Base-by-base conservation (phyloP, 2,113 vertebrate species). In the Damaliscus lunatus region DNA sequence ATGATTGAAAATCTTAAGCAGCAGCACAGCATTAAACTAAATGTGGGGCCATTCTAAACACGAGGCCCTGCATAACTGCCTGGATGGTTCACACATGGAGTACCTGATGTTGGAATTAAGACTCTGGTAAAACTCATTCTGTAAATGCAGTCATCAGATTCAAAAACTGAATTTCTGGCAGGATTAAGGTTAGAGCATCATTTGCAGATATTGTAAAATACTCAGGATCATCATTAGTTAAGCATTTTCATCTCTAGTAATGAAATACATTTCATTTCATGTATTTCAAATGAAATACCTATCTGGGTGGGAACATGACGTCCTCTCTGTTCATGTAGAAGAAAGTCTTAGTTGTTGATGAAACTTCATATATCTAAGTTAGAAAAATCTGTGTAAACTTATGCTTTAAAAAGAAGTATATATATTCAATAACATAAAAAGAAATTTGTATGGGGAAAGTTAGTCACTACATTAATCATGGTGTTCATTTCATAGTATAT, bases 341-440 rank as follows among this genome's bases (percentile, higher is more conserved):
- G 64, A 80, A 90, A 50, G 14, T 29, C n/a, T 86, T 43, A 48
- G 67, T 60, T 12, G 2, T 31, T 23, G 71, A 78, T 52, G 64
- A 84, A 88, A 86, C 11, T 17, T 55, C 13, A 0, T 31, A 64
- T 82, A 27, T 48, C 85, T 91, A 46, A 62, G 21, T 31, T n/a
- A 82, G 67, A 91, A 96, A 89, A 90, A 82, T 29, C 36, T 55
- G 17, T 50, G 31, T 53, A 43, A 83, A 94, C n/a, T 40, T 21
- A 43, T 16, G 6, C 12, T 23, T 93, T 67, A 71, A 64, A 94
- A 84, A 91, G 19, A 90, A 80, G 19, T 55, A 55, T 55, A 12
- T 50, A 13, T n/a, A 53, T 83, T 83, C 50, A 83, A 83, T 25
- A 53, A 82, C 10, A 23, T 23, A 33, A 16, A 31, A 82, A n/a